Base-by-base conservation (phyloP, 2,888 invertebrate species). In the Drosophila aldrichi region DNA sequence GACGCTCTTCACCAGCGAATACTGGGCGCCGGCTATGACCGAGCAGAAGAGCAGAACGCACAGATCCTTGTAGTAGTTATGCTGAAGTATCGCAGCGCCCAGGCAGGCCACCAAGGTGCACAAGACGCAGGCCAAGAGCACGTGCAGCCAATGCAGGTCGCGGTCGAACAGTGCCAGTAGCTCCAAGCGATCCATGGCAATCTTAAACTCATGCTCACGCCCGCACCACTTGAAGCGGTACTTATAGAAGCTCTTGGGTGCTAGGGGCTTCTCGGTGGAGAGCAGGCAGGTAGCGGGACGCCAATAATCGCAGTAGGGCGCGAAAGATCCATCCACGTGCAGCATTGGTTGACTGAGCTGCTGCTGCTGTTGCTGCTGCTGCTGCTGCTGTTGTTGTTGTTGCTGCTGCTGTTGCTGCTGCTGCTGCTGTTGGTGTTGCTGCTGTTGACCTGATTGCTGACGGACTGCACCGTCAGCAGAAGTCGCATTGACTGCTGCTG, bases 21-120 rank as follows among this genome's bases (percentile, higher is more conserved):
- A 99, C 93, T 99, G 99, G 90, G 98, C 98, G 18, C 98, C 97
- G 1, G 99, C 99, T 86, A 99, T 98, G n/a, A 99, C 97, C 85
- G 98, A 97, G 93, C 99, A 99, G 93, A 99, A 98, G 91, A 98
- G 94, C 92, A 99, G 97, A 18, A 98, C 97, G 88, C 96, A 96
- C 60, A 99, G 95, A 92, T 99, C 99, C 85, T 96, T 95, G 93
- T 98, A 99, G 92, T 98, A 97, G 55, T 96, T 96, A 51, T 96
- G 94, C 90, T 96, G 96, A 9, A 99, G 94, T 36, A 98, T 95
- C 71, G 96, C 94, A 0, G 97, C 96, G 2, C 98, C 98, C 58
- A 99, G 94, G 54, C 97, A 95, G 3, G 98, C 96, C 2, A 99
- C 98, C 77, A 96, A 92, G 38, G 97, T 95, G 2, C 98, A 98